Evolutionary conservation across 2,797 vertebrate genomes (phyloP), one percentile per base, ranked within the genome.

Genomic region (Hipposideros larvatus): DNA sequence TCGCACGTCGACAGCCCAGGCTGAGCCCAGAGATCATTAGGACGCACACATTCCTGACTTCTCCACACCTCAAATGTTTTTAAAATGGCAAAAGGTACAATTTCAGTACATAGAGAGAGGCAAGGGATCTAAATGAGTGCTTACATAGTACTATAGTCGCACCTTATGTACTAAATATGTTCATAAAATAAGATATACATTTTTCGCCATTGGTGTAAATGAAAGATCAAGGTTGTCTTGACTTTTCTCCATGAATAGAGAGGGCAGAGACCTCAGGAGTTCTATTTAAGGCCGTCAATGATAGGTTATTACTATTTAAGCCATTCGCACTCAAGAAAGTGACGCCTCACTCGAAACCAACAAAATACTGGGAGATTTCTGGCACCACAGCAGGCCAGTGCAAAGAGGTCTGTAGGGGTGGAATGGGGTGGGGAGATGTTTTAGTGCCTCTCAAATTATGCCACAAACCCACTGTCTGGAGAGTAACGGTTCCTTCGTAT

Each of bases 41-140:
- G 1, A 13, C 41, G 1, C 0, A 4, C 2, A 2, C 13, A 46
- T 55, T 37, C 19, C 0, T 19, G 34, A 61, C 31, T 0, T 4
- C 18, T 0, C 65, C 51, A 43, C 2, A 3, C 18, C 28, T 24
- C 22, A 26, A 24, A 55, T 2, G 28, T 3, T 34, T 53, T 46
- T 7, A 15, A 48, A 66, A 43, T 6, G 28, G 41, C 9, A 37
- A 46, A 18, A 48, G 55, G 34, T 19, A 31, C 1, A 4, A 41
- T 18, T 8, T 19, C 34, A 75, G 37, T 9, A 22, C 34, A 4
- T 5, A 14, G 1, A 75, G n/a, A 48, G 4, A 74, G 4, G 15
- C 13, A 11, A 48, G 43, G 22, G 26, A 48, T 28, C 9, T 43
- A 80, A 28, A 5, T 9, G 13, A 73, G 55, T 11, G 4, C 5